Conservation (phyloP, 2,797 vertebrate species). For the Pipistrellus pipistrellus region DNA sequence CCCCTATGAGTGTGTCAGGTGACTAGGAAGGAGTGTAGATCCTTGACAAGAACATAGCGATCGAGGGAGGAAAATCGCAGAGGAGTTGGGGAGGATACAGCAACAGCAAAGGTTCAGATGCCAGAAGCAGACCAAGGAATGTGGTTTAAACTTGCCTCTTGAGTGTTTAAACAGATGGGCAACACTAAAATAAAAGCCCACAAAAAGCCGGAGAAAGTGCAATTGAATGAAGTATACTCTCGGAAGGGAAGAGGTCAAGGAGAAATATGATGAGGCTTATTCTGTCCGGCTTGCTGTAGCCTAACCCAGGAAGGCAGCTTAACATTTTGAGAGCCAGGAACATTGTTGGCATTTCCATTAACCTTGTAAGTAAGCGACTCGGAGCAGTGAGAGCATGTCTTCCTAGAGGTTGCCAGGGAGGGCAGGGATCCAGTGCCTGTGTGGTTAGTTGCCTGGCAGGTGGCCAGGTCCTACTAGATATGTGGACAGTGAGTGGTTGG, state of each 20-base stretch:
- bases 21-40: conserved; percentile 6
- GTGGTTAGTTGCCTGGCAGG: neutral
- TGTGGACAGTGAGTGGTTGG: neutral
- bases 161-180: conserved; percentile 29
- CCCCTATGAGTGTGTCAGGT: neutral
- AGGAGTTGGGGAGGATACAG: neutral
- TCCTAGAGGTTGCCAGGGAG: neutral
- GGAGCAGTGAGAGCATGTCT: neutral
- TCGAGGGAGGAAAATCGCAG: conserved; percentile 43
- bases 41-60: conserved; percentile 43
- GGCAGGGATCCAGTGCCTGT: neutral
- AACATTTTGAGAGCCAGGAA: conserved; percentile 21
- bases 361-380: conserved; percentile 16
- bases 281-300: neutral
- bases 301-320: neutral
- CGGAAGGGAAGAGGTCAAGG: neutral
- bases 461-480: neutral
- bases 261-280: neutral
- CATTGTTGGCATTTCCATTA: conserved; percentile 36
- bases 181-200: conserved; percentile 43
- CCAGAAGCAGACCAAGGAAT: conserved; percentile 11
- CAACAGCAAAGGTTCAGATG: neutral
- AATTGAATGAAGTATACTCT: neutral
- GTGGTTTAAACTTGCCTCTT: conserved; percentile 31
- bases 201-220: conserved; percentile 35